Evolutionary conservation across 2,797 vertebrate species (phyloP), one percentile per base, ranked within the genome.

Genomic region (Sebastes steindachneri): DNA sequence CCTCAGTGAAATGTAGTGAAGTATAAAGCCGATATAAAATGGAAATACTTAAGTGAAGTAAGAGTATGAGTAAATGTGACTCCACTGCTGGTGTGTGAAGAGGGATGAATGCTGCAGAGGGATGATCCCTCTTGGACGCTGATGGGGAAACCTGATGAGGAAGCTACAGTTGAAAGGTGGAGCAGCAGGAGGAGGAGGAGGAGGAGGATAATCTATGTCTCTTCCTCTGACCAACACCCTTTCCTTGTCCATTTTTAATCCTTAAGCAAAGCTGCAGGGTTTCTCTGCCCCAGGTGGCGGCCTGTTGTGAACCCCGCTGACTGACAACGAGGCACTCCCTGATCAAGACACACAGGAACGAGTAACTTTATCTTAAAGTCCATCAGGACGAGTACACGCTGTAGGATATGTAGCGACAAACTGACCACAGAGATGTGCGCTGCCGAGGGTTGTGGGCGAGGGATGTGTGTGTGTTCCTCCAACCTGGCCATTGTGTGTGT

Each of bases 171-270:
- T 79, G 75, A 64, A 69, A 77, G 63, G 74, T 51, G 73, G 60
- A 71, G 62, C 81, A 74, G 58, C 14, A 71, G 55, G 28, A 73
- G 21, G 31, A 75, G 54, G 77, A 74, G 23, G 77, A 83, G 31
- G 71, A 82, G 60, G 79, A 84, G 77, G 90, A 91, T 93, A 91
- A 92, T 92, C 91, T 82, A 54, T 3, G 55, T 70, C 74, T 79
- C 78, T 67, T 86, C 77, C 75, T 77, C 65, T 69, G 21, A 29
- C 66, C 71, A 71, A 73, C 80, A 79, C 65, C 66, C 76, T 70
- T 83, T 88, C 77, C 70, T 71, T 33, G 76, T 88, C 85, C 66
- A 79, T 82, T 79, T 91, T 77, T 93, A 93, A 94, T 93, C 93
- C 90, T 64, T 26, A 48, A 74, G 73, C 83, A 92, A 94, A 93